Evolutionary conservation across 2,797 vertebrate genomes (phyloP).

Genomic region (Arctocebus calabarensis): DNA sequence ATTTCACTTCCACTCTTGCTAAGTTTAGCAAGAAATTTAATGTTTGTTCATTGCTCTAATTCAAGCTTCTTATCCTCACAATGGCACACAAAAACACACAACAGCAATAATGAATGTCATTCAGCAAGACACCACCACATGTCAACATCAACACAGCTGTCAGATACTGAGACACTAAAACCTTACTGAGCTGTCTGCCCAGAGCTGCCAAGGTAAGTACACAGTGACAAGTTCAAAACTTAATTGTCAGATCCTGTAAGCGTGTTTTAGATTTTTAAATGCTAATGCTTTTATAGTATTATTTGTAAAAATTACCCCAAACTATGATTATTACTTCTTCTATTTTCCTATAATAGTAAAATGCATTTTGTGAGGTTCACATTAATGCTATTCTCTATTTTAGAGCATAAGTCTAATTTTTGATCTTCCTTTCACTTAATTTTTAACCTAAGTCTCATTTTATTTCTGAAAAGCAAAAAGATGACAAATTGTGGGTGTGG

Average conservation of each 20-base stretch:
- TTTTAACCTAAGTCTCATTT: conserved; percentile 15
- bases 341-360: neutral
- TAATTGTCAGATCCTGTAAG: neutral
- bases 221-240: too few species aligned
- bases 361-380: neutral
- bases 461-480: neutral
- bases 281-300: neutral
- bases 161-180: too few species aligned
- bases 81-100: too few species aligned
- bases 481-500: neutral
- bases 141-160: too few species aligned
- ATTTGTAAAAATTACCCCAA: neutral
- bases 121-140: too few species aligned
- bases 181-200: too few species aligned
- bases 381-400: neutral
- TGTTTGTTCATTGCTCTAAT: too few species aligned
- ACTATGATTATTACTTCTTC: neutral
- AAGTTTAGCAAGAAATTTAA: too few species aligned
- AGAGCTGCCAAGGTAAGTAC: too few species aligned
- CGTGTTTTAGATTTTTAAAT: neutral
- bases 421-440: conserved; percentile 4
- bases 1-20: too few species aligned
- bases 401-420: neutral
- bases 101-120: too few species aligned
- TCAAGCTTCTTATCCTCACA: too few species aligned